These are phyloP conservation scores for Proterorhinus semilunaris DNA, from an alignment of 2,113 vertebrate genomes.

Conservation along the genomic window DNA sequence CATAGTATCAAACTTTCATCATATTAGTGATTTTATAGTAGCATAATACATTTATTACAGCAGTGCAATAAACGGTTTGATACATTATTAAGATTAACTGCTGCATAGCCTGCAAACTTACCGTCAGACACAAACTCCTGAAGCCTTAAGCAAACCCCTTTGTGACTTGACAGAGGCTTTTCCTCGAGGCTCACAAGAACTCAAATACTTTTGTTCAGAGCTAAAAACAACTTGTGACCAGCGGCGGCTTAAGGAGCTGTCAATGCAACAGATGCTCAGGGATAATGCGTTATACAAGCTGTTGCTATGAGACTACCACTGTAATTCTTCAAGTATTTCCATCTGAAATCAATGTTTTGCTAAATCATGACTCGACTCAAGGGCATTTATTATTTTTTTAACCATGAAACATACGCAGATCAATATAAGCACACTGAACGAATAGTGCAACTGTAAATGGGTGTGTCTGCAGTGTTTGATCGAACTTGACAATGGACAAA, in stretches of 20 bases:
- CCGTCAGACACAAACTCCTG: too few species aligned
- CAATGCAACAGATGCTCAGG: conserved; percentile 26
- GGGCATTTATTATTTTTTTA: not conserved
- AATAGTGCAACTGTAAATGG: too few species aligned
- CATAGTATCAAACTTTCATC: not conserved
- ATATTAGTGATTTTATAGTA: not conserved
- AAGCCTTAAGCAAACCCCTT: not conserved
- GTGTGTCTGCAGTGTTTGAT: too few species aligned
- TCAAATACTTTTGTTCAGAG: conserved; percentile 6
- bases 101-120: not conserved
- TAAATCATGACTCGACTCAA: not conserved
- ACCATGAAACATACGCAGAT: too few species aligned
- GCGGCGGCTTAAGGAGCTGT: conserved; percentile 13
- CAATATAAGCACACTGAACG: too few species aligned
- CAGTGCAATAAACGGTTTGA: not conserved
- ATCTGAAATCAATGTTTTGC: not conserved
- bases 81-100: not conserved
- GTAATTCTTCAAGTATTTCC: conserved; percentile 1
- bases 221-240: conserved; percentile 37
- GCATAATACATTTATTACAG: too few species aligned
- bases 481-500: too few species aligned
- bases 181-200: conserved; percentile 4
- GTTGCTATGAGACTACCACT: conserved; percentile 41
- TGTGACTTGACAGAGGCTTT: not conserved
- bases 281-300: conserved; percentile 25